Base-by-base conservation (phyloP, 2,113 vertebrate species). In the Podocnemis expansa region DNA sequence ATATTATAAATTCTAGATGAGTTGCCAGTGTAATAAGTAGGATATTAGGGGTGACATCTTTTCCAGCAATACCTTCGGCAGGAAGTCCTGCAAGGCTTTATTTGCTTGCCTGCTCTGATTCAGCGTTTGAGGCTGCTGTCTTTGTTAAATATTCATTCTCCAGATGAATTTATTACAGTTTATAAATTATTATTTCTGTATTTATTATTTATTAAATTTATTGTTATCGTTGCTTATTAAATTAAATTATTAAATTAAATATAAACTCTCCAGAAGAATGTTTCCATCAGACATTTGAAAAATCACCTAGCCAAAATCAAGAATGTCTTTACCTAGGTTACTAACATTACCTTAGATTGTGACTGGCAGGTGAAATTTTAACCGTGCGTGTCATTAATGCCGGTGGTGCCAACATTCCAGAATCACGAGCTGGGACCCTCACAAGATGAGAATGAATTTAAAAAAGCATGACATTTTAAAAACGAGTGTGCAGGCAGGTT, bases 1-100 rank as follows among this genome's bases (percentile, higher is more conserved):
- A 16, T 54, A 47, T 78, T 93, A 85, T 96, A 97, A 97, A 97
- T 96, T 83, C 80, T 91, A 27, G 76, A 38, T 8, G 27, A 13
- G 82, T 8, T 82, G 92, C 93, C 95, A 89, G 96, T 82, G 41
- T 90, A 95, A 19, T 89, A 70, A 91, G 89, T 34, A 43, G 90
- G 89, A 89, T 55, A 83, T 91, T n/a, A 85, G 24, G 4, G 3
- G 88, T 27, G 55, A 89, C 60, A 55, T 91, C 90, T 80, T 93
- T 91, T 84, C 87, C 73, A 41, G 89, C 0, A 0, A 60, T 41
- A 78, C 19, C 86, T 3, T 0, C 91, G 81, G 83, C 70, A 83
- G 34, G 80, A 89, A 89, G 6, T 21, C 51, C 22, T 52, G 79
- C 6, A 55, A 16, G 76, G 31, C 8, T 76, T 27, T 8, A 34